Base-by-base conservation (phyloP, 2,113 vertebrate species). In the Microtus richardsoni region DNA sequence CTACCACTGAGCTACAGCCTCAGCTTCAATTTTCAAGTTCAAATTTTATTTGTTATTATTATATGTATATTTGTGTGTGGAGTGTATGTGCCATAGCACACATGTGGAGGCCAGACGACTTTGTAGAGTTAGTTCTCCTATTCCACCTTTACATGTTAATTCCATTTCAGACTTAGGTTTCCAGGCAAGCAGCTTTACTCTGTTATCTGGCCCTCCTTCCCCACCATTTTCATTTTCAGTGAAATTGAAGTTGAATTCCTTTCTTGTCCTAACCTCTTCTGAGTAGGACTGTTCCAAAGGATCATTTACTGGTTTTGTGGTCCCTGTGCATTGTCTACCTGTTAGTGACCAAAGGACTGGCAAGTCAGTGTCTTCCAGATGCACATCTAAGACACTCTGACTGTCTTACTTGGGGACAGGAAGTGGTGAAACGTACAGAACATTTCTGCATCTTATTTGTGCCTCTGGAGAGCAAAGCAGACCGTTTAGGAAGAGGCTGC, bases 401-500 rank as follows among this genome's bases (percentile, higher is more conserved):
- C 41, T 60, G 49, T 89, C 68, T 85, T 22, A 70, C 85, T 94
- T 49, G 47, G 79, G 66, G 89, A 64, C 66, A 68, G 54, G 58
- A 28, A 87, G 41, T 71, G 19, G 16, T 90, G 28, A 91, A 79
- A 33, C 39, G 52, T 79, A 19, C 28, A 10, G 16, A 36, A 83
- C 6, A 6, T n/a, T 28, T 5, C 80, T 68, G 64, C 47, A 36
- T 52, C 41, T 89, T 13, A 16, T 33, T 33, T 3, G 4, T 58
- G 52, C 66, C 36, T 78, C 33, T 84, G 54, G 64, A 47, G 64
- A 83, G 14, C 77, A 80, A 58, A 82, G 64, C 0, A 9, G 91
- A 85, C n/a, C 77, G 30, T 73, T 92, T 79, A 36, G 21, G 60
- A 66, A 85, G 49, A 94, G 86, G 91, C 75, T 36, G 66, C 90